Conservation (phyloP, 2,888 invertebrate genomes). For the Leptogaster cylindrica region DNA sequence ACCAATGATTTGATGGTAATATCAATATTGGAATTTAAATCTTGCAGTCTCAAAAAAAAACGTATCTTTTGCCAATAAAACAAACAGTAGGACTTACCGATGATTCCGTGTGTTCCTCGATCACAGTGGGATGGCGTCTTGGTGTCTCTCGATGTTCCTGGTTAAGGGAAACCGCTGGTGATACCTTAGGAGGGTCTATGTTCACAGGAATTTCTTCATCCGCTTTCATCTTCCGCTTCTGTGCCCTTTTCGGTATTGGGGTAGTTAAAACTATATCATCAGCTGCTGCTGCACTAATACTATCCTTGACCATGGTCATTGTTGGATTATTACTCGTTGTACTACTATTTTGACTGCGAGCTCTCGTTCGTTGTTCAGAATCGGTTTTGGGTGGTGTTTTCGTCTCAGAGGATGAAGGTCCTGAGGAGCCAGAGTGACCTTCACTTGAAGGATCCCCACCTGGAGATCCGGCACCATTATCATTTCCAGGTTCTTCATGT, state of each 20-base stretch:
- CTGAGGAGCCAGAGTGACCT: slow-evolving; percentile 60
- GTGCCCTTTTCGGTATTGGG: slow-evolving; percentile 62
- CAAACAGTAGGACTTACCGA: too few species aligned
- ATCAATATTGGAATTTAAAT: too few species aligned
- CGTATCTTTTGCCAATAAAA: too few species aligned
- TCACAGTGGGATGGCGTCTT: slow-evolving; percentile 59
- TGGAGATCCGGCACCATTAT: slow-evolving; percentile 88
- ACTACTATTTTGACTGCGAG: slow-evolving; percentile 56
- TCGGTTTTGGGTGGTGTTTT: slow-evolving; percentile 62
- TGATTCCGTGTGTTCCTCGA: slow-evolving; percentile 59
- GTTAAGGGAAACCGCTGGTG: slow-evolving; percentile 52
- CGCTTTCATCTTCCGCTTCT: slow-evolving; percentile 68
- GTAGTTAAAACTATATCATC: slow-evolving; percentile 48
- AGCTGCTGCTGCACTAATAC: slow-evolving; percentile 59
- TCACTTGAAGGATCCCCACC: slow-evolving; percentile 74
- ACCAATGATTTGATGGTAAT: too few species aligned
- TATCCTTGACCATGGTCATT: slow-evolving; percentile 48
- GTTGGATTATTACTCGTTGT: slow-evolving; percentile 43
- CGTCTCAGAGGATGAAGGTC: slow-evolving; percentile 57
- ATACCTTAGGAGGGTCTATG: slow-evolving; percentile 60
- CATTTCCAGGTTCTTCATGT: slow-evolving; percentile 75
- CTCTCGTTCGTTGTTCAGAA: slow-evolving; percentile 52
- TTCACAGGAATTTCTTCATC: slow-evolving; percentile 62
- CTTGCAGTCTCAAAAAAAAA: too few species aligned
- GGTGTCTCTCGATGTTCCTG: slow-evolving; percentile 62